phyloP scores from a whole-genome alignment of 2,888 invertebrate genomes.

The Tinea semifulvella region DNA sequence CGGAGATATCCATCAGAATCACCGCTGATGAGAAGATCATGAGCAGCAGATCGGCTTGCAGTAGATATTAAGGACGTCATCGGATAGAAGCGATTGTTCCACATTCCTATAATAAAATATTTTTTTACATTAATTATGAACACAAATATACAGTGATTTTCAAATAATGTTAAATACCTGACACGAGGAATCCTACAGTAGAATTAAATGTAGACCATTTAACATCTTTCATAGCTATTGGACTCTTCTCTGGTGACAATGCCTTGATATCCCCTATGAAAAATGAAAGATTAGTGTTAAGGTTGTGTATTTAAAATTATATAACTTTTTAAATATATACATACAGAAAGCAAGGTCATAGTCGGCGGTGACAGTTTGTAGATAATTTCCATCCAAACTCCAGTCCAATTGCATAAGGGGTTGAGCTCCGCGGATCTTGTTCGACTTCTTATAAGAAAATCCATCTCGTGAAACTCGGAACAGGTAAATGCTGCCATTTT shows the following conservation, averaged over 20 bases:
- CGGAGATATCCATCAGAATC: constrained; percentile 90
- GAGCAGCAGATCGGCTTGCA: constrained; percentile 82
- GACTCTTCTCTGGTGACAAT: constrained; percentile 86
- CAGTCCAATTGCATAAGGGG: constrained; percentile 88
- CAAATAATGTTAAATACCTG: constrained; percentile 64
- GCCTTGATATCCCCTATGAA: constrained; percentile 88
- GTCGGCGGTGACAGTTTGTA: constrained; percentile 91
- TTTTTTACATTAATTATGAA: not conserved
- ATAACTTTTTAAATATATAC: constrained; percentile 31
- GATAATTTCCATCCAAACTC: constrained; percentile 87
- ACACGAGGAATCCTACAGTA: constrained; percentile 86
- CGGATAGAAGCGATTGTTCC: constrained; percentile 90
- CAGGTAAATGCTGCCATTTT: constrained; percentile 78
- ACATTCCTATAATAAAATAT: constrained; percentile 69
- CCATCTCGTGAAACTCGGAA: constrained; percentile 90
- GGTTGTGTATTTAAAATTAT: not conserved
- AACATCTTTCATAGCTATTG: constrained; percentile 88
- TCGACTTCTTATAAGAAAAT: constrained; percentile 88
- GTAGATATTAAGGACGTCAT: constrained; percentile 85
- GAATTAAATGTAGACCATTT: constrained; percentile 91
- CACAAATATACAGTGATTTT: not conserved
- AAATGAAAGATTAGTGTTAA: not conserved
- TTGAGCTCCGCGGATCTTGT: constrained; percentile 87
- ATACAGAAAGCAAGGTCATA: constrained; percentile 89
- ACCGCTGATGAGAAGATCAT: constrained; percentile 84